Conservation (phyloP, 2,113 vertebrate genomes). For the Hemibagrus wyckioides region DNA sequence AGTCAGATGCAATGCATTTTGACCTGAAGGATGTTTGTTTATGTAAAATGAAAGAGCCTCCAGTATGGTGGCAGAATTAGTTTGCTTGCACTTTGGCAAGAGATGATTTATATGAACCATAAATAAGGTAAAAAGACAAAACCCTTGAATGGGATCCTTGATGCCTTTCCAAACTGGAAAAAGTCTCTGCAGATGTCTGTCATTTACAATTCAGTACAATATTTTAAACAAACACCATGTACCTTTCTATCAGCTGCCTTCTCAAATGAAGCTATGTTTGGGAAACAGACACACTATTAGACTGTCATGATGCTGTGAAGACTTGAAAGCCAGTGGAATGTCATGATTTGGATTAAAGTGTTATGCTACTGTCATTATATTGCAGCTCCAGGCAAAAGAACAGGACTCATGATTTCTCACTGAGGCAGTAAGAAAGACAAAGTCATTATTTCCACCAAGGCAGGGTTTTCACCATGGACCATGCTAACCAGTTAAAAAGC, state of each 20-base stretch:
- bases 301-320: conserved; percentile 7
- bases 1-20: background rate
- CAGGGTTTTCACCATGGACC: conserved; percentile 4
- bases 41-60: background rate
- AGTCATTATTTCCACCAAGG: conserved; percentile 14
- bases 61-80: background rate
- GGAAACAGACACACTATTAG: background rate
- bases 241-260: conserved; percentile 11
- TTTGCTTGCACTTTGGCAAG: background rate
- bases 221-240: conserved; percentile 1
- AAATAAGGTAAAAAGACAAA: background rate
- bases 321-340: background rate
- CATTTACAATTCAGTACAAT: background rate
- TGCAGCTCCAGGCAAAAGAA: conserved; percentile 26
- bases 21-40: background rate
- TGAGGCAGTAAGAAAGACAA: conserved; percentile 9
- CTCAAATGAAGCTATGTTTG: background rate
- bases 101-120: background rate
- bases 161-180: background rate
- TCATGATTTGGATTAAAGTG: background rate
- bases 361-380: conserved; percentile 24
- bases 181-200: conserved; percentile 14
- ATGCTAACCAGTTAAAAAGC: background rate
- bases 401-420: conserved; percentile 15
- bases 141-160: background rate